Base-by-base conservation (phyloP, 2,888 invertebrate species). In the Acanthoscelides obtectus region DNA sequence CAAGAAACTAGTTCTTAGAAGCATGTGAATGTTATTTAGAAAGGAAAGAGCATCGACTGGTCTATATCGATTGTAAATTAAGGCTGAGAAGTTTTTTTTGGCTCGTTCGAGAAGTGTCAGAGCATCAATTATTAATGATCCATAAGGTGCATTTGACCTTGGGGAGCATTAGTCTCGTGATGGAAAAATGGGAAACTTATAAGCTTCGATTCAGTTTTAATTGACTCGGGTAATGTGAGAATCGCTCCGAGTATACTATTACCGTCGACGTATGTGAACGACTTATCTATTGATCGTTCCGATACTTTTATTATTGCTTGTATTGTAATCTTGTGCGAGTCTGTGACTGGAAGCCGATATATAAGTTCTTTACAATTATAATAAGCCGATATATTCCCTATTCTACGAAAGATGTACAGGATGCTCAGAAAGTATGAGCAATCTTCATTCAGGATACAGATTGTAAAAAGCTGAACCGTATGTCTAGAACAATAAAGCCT, bases 81-180 rank as follows among this genome's bases (percentile, higher is more conserved):
- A 74, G 75, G 73, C 72, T 64, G 68, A 66, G 71, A 67, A 67
- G 74, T 72, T 72, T 70, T 70, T 70, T 69, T 71, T 45, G 45
- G 17, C 45, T 45, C 8, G 45, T 45, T 45, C 45, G 45, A 45
- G 70, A 74, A 68, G 71, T 75, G 79, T 79, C 78, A 77, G 78
- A 69, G 72, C 75, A 74, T 73, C 74, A 77, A 72, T 79, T 77
- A 79, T 79, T 79, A 78, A 79, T 79, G 79, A 79, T 79, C 72
- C 71, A 70, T 74, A 72, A 72, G 73, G 72, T 72, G 74, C 75
- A 72, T 75, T 74, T 78, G 78, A 78, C 77, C 78, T 73, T 70
- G 45, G 64, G 66, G 70, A 73, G 72, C 76, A 78, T 78, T 77
- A 77, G 76, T 77, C 75, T 72, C 68, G 45, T 17, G 45, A 12